phyloP scores from a whole-genome alignment of 2,888 invertebrate genomes.

The Geophilus truncorum region DNA sequence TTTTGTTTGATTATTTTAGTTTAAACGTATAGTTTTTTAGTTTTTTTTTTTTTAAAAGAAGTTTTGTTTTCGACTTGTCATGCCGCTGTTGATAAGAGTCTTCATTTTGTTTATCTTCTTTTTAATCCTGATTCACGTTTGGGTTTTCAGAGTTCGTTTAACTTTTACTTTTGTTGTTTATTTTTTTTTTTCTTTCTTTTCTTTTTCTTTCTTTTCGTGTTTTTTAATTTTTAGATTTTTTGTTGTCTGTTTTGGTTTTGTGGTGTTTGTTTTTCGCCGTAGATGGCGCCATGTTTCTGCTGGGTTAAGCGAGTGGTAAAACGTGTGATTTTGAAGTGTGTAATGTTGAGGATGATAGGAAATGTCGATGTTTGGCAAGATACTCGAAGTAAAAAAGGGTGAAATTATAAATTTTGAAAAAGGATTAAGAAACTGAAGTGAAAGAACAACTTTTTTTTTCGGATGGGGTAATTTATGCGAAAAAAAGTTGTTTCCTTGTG shows the following conservation, averaged over 20 bases:
- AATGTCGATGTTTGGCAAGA: background rate
- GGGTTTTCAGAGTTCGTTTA: background rate
- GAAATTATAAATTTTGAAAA: background rate
- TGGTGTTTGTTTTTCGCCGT: background rate
- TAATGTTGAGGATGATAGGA: background rate
- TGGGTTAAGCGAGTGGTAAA: too few relatives aligned
- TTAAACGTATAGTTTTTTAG: background rate
- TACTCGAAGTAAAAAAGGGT: background rate
- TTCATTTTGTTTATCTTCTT: background rate
- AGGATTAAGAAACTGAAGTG: background rate
- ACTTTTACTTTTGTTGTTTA: background rate
- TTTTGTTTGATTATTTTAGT: too few relatives aligned
- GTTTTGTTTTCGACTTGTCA: background rate
- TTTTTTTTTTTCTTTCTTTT: too few relatives aligned
- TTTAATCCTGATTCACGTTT: too few relatives aligned
- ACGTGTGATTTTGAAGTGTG: too few relatives aligned
- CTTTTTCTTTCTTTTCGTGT: too few relatives aligned
- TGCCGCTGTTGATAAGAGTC: background rate
- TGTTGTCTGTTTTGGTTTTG: background rate
- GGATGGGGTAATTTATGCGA: background rate
- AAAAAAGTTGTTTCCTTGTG: background rate
- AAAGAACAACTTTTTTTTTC: background rate
- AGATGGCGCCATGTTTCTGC: background rate
- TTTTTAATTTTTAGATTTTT: too few relatives aligned
- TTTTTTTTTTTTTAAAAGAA: background rate